Conservation (phyloP, 2,797 vertebrate species). For the Rhinella marina region DNA sequence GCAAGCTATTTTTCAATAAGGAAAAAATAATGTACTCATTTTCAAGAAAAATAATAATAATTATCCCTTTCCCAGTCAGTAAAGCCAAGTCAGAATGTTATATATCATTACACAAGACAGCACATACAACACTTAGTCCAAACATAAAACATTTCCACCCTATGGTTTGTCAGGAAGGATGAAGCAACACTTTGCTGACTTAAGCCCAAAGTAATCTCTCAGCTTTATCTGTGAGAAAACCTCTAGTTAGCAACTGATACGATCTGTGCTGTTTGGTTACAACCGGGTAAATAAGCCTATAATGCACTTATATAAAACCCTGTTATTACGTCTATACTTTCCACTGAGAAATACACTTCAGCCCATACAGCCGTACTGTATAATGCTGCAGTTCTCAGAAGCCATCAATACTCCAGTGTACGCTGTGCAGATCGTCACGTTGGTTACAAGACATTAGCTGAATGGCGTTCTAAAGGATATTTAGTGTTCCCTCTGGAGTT, state of each 20-base stretch:
- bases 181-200: background rate
- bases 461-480: constrained; percentile 15
- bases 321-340: background rate
- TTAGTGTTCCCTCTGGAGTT: constrained; percentile 46
- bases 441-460: constrained; percentile 17
- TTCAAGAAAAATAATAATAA: background rate
- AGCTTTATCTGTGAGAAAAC: background rate
- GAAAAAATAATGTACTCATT: too few relatives aligned
- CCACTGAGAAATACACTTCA: background rate
- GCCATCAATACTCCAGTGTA: constrained; percentile 24
- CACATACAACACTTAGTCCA: background rate
- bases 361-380: constrained; percentile 2
- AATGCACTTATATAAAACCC: constrained; percentile 9
- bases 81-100: background rate
- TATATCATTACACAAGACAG: background rate
- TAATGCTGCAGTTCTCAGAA: constrained; percentile 20
- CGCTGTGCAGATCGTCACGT: background rate
- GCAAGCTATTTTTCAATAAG: too few relatives aligned
- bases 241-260: constrained; percentile 5
- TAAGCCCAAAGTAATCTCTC: constrained; percentile 13
- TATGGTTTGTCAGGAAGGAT: background rate
- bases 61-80: background rate
- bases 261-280: background rate
- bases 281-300: background rate
- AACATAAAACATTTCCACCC: background rate